These are phyloP conservation scores for Hippasteria phrygiana DNA, from an alignment of 53 echinoderm and acorn worm genomes.

Conservation along the genomic window DNA sequence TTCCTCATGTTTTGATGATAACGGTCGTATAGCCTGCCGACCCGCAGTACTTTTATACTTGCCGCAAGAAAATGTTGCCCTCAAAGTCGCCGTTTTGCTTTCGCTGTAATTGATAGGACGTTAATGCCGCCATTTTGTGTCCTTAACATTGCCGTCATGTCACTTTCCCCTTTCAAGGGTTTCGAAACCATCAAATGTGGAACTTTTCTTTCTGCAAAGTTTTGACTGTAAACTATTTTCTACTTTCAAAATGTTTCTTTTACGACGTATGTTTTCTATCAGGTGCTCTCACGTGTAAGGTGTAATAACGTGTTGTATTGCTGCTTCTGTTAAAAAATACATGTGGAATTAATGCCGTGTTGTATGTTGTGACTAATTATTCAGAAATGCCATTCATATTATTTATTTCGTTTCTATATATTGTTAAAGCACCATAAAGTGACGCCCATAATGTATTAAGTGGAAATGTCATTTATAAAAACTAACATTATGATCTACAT, in stretches of 20 bases:
- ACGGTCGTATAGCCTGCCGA: no score
- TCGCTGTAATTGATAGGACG: no score
- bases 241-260: not conserved
- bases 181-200: not conserved
- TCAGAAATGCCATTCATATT: not conserved
- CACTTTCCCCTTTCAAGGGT: no score
- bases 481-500: no score
- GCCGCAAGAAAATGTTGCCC: no score
- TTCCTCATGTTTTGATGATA: no score
- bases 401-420: not conserved
- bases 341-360: not conserved
- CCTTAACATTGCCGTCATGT: no score
- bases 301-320: not conserved
- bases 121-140: no score
- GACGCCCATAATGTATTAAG: not conserved
- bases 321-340: no score
- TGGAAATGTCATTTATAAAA: not conserved
- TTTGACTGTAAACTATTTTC: not conserved
- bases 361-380: not conserved
- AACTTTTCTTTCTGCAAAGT: not conserved
- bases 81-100: no score
- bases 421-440: not conserved
- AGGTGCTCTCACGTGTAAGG: not conserved
- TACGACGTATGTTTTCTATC: not conserved
- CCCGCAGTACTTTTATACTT: no score